A percentile compares a stretch with the other conserved stretches of the same genome.
Evolutionary conservation across 2,113 vertebrate species (phyloP).

Genomic region (Atlantisia rogersi): DNA sequence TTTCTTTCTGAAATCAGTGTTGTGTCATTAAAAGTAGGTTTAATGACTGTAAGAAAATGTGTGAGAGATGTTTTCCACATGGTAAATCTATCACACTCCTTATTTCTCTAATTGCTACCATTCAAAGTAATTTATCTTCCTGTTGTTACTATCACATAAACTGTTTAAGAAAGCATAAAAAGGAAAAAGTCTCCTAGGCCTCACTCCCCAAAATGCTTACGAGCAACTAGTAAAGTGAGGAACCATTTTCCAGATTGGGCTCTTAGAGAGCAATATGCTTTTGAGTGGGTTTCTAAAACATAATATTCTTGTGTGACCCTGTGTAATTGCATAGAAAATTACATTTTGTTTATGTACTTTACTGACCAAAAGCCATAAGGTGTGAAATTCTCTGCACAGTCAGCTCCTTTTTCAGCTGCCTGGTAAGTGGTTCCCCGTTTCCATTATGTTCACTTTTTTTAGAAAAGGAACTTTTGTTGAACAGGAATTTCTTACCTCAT

Average conservation of each 20-base stretch:
- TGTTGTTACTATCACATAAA: conserved; percentile 69
- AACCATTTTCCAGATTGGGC: conserved; percentile 44
- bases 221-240: neutral
- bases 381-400: conserved; percentile 67
- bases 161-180: conserved; percentile 68
- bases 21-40: conserved; percentile 51
- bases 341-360: conserved; percentile 64
- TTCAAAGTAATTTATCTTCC: conserved; percentile 71
- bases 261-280: conserved; percentile 52
- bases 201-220: conserved; percentile 24
- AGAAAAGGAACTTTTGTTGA: conserved; percentile 68
- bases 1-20: conserved; percentile 84
- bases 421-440: conserved; percentile 62
- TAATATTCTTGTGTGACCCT: conserved; percentile 70
- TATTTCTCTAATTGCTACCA: conserved; percentile 68
- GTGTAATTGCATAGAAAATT: conserved; percentile 61
- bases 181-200: conserved; percentile 50
- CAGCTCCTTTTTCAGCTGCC: conserved; percentile 57
- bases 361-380: conserved; percentile 46
- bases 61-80: conserved; percentile 70
- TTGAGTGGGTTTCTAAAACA: conserved; percentile 61
- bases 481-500: conserved; percentile 69
- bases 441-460: conserved; percentile 69
- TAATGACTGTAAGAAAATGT: conserved; percentile 60
- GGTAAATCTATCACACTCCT: conserved; percentile 63